Evolutionary conservation across 2,888 invertebrate genomes (phyloP).

Genomic region (Bembecia ichneumoniformis): DNA sequence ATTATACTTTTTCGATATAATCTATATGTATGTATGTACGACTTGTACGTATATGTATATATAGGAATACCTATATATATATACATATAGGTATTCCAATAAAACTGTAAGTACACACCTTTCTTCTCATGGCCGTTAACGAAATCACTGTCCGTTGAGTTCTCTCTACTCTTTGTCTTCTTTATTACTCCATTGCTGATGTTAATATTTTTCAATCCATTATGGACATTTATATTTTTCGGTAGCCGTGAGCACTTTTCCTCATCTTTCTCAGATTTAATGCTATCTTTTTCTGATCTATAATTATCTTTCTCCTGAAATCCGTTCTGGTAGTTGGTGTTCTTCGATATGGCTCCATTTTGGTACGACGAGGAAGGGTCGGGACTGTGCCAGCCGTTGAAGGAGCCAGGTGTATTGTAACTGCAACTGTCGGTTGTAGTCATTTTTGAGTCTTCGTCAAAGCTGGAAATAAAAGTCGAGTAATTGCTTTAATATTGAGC

Average conservation of each 20-base stretch:
- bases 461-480: conserved; percentile 32
- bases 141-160: conserved; percentile 46
- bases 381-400: conserved; percentile 74
- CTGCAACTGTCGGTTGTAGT: conserved; percentile 74
- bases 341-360: conserved; percentile 62
- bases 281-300: conserved; percentile 27
- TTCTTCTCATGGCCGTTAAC: conserved; percentile 52
- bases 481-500: conserved; percentile 1
- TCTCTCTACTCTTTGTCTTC: conserved; percentile 49
- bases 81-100: background rate
- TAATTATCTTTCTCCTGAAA: conserved; percentile 41
- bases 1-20: too few species aligned
- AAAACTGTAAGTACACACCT: conserved; percentile 25
- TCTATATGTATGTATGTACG: too few species aligned
- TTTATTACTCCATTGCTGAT: conserved; percentile 56
- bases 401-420: conserved; percentile 64
- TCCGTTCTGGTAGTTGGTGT: conserved; percentile 50
- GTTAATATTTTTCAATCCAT: conserved; percentile 60
- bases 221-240: conserved; percentile 56
- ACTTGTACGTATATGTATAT: too few species aligned
- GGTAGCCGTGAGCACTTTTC: conserved; percentile 43
- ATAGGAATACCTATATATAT: background rate
- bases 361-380: conserved; percentile 51
- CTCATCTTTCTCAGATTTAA: conserved; percentile 22
- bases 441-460: conserved; percentile 72